Conservation (phyloP, 30 jellyfish, hydroid and myxozoan species). For the Aurelia coerulea region DNA sequence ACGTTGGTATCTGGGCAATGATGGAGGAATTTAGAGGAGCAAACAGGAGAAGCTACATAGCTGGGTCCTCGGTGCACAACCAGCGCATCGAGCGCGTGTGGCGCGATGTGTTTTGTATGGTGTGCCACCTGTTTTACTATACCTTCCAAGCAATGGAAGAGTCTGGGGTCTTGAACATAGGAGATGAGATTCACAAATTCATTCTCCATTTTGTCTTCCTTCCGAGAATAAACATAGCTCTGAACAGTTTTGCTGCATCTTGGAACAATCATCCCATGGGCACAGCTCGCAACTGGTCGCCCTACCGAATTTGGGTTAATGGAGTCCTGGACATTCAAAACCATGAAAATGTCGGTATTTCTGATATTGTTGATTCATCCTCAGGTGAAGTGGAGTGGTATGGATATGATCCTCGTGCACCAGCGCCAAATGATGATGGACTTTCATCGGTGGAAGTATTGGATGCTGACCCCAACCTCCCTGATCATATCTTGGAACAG, state of each 20-base stretch:
- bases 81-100: constrained; percentile 38
- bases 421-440: constrained; percentile 38
- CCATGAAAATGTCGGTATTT: constrained; percentile 15
- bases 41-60: constrained; percentile 20
- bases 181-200: constrained; percentile 41
- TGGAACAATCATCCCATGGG: constrained; percentile 63
- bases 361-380: constrained; percentile 10
- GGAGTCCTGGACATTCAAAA: constrained; percentile 41
- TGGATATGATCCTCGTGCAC: constrained; percentile 44
- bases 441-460: constrained; percentile 28
- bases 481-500: constrained; percentile 33
- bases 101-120: constrained; percentile 49
- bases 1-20: constrained; percentile 40
- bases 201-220: constrained; percentile 45
- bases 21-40: constrained; percentile 53
- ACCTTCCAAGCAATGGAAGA: constrained; percentile 59
- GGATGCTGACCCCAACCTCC: constrained; percentile 38
- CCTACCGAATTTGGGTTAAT: constrained; percentile 54
- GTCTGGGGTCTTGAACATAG: constrained; percentile 28
- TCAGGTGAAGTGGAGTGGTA: constrained; percentile 35
- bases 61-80: constrained; percentile 48
- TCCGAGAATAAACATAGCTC: constrained; percentile 43
- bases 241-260: constrained; percentile 25
- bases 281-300: constrained; percentile 49
- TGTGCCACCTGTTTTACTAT: constrained; percentile 35